phyloP scores from a whole-genome alignment of 1,140 invertebrate genomes.

The Pentalonia nigronervosa region DNA sequence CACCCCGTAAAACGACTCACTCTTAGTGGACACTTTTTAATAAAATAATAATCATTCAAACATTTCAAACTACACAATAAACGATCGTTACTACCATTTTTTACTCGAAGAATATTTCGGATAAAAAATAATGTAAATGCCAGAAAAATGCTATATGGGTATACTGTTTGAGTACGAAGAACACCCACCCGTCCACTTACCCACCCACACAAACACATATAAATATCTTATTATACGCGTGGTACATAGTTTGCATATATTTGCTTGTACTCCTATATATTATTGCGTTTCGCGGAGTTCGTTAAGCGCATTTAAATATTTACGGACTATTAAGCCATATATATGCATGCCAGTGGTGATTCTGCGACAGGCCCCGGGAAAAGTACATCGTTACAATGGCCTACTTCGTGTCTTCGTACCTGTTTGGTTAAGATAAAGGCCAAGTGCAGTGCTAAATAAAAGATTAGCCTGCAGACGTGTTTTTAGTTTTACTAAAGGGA shows the following conservation, averaged over 20 bases:
- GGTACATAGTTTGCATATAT: neutral
- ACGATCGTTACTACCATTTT: no score
- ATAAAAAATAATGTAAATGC: no score
- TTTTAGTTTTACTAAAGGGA: neutral
- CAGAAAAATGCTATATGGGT: no score
- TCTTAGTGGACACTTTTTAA: no score
- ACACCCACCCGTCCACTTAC: no score
- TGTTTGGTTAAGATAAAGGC: slow-evolving; percentile 34
- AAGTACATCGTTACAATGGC: neutral
- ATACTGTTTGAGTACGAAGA: no score
- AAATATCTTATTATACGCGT: neutral
- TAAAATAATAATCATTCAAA: no score
- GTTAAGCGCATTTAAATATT: slow-evolving; percentile 50
- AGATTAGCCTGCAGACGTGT: neutral
- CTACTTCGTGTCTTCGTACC: neutral
- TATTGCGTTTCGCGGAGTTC: neutral
- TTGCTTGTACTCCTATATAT: neutral
- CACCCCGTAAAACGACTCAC: no score
- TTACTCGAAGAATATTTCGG: no score
- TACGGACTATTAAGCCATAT: neutral
- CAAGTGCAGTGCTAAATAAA: neutral
- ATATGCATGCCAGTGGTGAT: neutral
- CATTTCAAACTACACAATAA: no score
- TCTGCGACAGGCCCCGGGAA: neutral
- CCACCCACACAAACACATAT: neutral